Base-by-base conservation (phyloP, 2,888 invertebrate genomes). In the Adela reaumurella region DNA sequence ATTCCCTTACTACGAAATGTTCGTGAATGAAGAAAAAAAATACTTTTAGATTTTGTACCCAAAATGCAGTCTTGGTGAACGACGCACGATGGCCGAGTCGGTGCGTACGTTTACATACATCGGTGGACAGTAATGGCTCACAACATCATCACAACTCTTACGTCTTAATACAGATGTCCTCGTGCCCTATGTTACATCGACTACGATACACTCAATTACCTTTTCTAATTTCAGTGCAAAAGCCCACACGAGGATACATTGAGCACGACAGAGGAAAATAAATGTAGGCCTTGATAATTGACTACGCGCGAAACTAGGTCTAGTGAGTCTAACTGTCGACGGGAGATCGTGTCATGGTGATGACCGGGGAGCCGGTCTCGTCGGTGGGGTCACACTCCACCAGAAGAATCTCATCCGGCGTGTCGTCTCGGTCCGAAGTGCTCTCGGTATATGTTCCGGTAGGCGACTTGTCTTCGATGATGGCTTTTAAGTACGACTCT, bases 321-420 rank as follows among this genome's bases (percentile, higher is more conserved):
- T 11, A 3, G 11, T 35, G 35, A 35, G n/a, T 4, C 14, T 14
- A 35, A 14, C 14, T 77, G 46, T 78, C 77, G 1, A 76, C 58
- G 0, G 72, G 74, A 0, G 77, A 74, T 48, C 68, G 74, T 2
- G 78, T 77, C 76, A 78, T 76, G n/a, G 76, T 59, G 5, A 78
- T 77, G 10, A 78, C 68, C 1, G 78, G 78, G 51, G 74, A 76
- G 54, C 76, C 76, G 0, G 68, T 70, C 2, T 76, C 74, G 50
- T 78, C 78, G 51, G 76, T 77, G 2, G 77, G 74, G 45, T 78
- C 78, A 42, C 78, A 78, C 54, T 78, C 78, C 28, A 78, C 78
- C 74, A 77, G 70, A 46, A 78, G 48, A 19, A 78, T 76, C 51
- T 78, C 78, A 53, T 78, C 78, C 0, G 78, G 78, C 50, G 67